Evolutionary conservation across 2,888 invertebrate species (phyloP), one percentile per base, ranked within the genome.

Genomic region (Athetis lepigone): DNA sequence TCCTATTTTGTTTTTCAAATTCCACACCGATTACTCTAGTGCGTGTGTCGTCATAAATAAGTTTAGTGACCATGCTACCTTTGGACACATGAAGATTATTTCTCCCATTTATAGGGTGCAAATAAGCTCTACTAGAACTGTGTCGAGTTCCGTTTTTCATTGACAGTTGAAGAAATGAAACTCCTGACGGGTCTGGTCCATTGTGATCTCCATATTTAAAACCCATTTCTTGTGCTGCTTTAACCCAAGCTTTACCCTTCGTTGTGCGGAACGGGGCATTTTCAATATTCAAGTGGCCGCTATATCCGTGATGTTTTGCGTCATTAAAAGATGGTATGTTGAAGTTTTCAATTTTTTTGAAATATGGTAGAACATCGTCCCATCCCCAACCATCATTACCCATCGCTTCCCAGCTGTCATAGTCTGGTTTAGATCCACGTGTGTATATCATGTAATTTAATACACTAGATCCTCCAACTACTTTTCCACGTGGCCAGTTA

Each of bases 361-460:
- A 98, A 84, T 97, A 98, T 0, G 97, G 97, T 16, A 97, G 85
- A 0, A 97, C 96, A 19, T 97, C 96, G 25, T 96, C 90, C 94
- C 96, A 97, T 50, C 96, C 96, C 98, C 98, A 98, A 0, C 97
- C 97, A 0, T 95, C 88, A 85, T 97, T 97, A 0, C 97, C 98
- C 81, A 96, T 85, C 1, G 92, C 92, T 13, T 96, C 96, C 98
- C 98, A 98, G 4, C 94, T 90, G 82, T 98, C 97, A 85, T 97
- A 98, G 83, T 98, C 98, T 4, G 94, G 89, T 0, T 95, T 94
- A 78, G 96, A 95, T 11, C 97, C 98, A 68, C 97, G 92, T 0
- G 97, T 97, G 81, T 97, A 97, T 80, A 97, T 96, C 98, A 98
- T 98, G 79, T 97, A 97, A 85, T 98, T 98, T 9, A 98, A 92